Conservation (phyloP, 1,140 invertebrate genomes). For the Zaprionus africanus region DNA sequence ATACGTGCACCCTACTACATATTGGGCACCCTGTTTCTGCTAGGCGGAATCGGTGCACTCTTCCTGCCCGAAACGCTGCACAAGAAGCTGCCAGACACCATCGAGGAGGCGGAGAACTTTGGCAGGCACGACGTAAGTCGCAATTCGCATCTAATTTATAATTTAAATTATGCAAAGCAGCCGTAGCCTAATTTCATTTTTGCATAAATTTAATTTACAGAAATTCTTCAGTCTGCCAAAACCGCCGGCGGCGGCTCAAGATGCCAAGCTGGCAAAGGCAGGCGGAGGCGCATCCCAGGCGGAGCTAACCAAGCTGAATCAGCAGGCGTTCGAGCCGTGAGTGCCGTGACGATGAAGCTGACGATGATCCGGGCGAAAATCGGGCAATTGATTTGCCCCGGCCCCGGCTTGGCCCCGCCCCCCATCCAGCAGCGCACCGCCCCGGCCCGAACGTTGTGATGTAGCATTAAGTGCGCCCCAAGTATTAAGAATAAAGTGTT, state of each 20-base stretch:
- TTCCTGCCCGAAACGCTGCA: constrained; percentile 90
- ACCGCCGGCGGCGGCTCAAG: constrained; percentile 56
- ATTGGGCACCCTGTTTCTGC: constrained; percentile 85
- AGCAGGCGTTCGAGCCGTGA: constrained; percentile 61
- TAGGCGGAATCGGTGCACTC: constrained; percentile 86
- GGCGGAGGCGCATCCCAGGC: constrained; percentile 39
- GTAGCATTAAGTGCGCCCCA: constrained; percentile 75
- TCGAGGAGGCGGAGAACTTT: constrained; percentile 89
- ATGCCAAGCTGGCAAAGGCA: constrained; percentile 28
- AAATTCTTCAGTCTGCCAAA: constrained; percentile 84
- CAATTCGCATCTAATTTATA: constrained; percentile 70
- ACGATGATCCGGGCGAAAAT: constrained; percentile 32
- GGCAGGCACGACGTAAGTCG: constrained; percentile 86
- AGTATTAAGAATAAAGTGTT: constrained; percentile 81
- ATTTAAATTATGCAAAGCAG: constrained; percentile 83
- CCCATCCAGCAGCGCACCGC: constrained; percentile 1
- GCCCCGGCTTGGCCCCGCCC: not conserved
- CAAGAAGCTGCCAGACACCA: constrained; percentile 88
- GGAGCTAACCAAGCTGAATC: constrained; percentile 72
- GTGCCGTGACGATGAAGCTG: constrained; percentile 13
- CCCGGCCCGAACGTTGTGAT: constrained; percentile 56
- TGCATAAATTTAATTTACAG: constrained; percentile 80
- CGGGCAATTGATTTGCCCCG: constrained; percentile 45
- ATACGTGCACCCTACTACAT: constrained; percentile 86
- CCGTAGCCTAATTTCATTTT: constrained; percentile 81